Percentiles rank a stretch among this genome's conserved stretches.
These are phyloP conservation scores for Ctenochaetus hawaiiensis DNA, from an alignment of 2,797 vertebrate species.

Conservation along the genomic window DNA sequence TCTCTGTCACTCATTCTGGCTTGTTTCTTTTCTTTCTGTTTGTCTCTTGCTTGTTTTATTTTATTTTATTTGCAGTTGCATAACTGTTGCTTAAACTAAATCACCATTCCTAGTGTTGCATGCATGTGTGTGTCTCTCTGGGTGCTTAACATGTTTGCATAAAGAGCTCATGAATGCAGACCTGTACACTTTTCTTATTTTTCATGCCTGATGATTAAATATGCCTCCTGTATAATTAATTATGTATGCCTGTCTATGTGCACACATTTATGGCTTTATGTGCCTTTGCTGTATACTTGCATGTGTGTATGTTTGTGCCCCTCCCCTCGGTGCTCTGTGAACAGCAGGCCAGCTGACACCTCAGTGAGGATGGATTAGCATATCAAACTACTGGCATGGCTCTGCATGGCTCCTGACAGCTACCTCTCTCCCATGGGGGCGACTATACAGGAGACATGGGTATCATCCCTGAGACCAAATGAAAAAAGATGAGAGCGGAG, in stretches of 20 bases:
- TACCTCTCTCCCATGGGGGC: conserved; percentile 61
- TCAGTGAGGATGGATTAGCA: conserved; percentile 76
- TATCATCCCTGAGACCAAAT: conserved; percentile 56
- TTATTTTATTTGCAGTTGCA: conserved; percentile 19
- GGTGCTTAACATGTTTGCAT: conserved; percentile 6
- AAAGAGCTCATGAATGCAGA: conserved; percentile 5
- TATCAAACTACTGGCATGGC: conserved; percentile 77
- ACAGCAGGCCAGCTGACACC: conserved; percentile 79
- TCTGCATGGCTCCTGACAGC: conserved; percentile 74
- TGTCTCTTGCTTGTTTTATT: neutral
- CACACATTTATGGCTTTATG: neutral
- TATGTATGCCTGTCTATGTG: neutral
- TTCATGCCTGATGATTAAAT: conserved; percentile 1
- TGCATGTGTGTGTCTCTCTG: neutral
- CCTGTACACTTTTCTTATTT: neutral
- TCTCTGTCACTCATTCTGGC: neutral
- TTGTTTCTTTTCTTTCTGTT: neutral
- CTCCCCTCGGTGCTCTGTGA: conserved; percentile 57
- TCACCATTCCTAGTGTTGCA: conserved; percentile 7
- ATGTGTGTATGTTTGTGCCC: neutral
- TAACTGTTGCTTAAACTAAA: conserved; percentile 41
- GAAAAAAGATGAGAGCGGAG: conserved; percentile 38
- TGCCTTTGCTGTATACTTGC: neutral
- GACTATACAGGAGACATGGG: conserved; percentile 49
- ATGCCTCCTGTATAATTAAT: conserved; percentile 8